Percentiles rank a stretch among this genome's conserved stretches.
These are phyloP conservation scores for Coturnix japonica DNA, from an alignment of 2,113 vertebrate species.

Conservation along the genomic window DNA sequence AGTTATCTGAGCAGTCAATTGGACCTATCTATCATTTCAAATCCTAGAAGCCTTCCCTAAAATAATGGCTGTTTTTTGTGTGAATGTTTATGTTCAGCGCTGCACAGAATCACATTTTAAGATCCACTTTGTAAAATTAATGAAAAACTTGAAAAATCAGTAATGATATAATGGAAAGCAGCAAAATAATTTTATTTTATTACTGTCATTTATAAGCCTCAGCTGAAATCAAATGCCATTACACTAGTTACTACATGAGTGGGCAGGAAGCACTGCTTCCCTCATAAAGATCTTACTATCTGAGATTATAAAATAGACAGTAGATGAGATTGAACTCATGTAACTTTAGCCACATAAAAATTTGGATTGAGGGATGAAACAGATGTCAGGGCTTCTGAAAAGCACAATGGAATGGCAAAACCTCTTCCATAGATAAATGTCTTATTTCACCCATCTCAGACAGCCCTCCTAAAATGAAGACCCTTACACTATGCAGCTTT, in stretches of 20 bases:
- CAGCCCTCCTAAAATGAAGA: background rate
- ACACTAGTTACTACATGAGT: background rate
- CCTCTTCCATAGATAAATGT: background rate
- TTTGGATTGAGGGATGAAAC: background rate
- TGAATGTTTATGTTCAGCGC: background rate
- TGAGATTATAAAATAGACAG: background rate
- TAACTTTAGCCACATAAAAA: background rate
- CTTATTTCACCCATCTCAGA: background rate
- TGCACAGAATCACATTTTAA: background rate
- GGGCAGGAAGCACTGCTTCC: background rate
- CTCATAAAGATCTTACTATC: background rate
- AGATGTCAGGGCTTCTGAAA: background rate
- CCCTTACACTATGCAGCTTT: background rate
- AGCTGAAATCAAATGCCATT: background rate
- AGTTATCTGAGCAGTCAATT: background rate
- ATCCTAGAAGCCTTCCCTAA: background rate
- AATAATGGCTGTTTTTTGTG: fast-evolving
- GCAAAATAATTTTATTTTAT: background rate
- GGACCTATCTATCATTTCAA: background rate
- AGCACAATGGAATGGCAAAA: background rate
- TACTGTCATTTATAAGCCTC: background rate
- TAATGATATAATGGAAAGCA: background rate
- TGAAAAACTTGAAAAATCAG: background rate
- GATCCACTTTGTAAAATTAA: background rate
- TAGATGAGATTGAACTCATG: background rate